phyloP scores from a whole-genome alignment of 2,888 invertebrate species.

The Mimachlamys varia region DNA sequence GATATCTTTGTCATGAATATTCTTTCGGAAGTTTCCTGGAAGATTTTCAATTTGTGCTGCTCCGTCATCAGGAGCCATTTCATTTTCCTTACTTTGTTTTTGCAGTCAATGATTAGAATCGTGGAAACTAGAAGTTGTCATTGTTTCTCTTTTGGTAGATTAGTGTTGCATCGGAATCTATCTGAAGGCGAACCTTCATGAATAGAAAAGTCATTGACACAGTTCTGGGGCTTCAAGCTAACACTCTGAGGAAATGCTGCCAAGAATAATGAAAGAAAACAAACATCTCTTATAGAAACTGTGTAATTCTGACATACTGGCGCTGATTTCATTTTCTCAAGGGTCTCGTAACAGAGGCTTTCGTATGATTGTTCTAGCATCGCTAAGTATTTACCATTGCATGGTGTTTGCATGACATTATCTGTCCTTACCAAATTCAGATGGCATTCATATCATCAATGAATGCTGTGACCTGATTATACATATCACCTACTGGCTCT shows the following conservation, averaged over 20 bases:
- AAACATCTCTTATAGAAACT: background rate
- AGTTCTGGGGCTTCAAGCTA: background rate
- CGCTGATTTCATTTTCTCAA: background rate
- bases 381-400: background rate
- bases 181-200: background rate
- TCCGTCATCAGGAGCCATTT: background rate
- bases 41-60: background rate
- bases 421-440: background rate
- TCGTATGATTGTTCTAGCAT: background rate
- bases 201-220: constrained; percentile 1
- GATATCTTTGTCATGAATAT: background rate
- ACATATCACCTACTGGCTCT: background rate
- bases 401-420: background rate
- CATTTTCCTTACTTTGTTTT: background rate
- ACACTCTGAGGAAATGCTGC: background rate
- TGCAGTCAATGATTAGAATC: background rate
- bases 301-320: background rate
- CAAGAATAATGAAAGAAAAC: background rate
- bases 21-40: background rate
- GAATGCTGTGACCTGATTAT: background rate
- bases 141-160: background rate
- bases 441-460: background rate
- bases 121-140: background rate
- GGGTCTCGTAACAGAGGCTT: background rate
- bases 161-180: background rate